Conservation (phyloP, 2,888 invertebrate species). For the Podabrus alpinus region DNA sequence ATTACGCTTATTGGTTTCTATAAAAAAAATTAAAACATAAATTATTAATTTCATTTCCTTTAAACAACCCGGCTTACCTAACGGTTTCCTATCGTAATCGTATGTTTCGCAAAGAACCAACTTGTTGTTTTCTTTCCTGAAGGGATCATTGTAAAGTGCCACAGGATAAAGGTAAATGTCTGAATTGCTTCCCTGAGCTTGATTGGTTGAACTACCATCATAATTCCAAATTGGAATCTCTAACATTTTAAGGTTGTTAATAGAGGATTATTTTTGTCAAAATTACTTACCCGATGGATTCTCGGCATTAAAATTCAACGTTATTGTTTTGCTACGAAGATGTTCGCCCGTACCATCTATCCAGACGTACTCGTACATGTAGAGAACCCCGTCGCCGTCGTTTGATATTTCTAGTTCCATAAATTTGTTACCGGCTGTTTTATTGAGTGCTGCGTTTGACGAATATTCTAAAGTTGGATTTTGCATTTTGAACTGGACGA, state of each 20-base stretch:
- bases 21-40: no score
- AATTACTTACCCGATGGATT: constrained; percentile 68
- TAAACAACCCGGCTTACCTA: no score
- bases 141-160: constrained; percentile 93
- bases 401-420: constrained; percentile 79
- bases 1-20: constrained; percentile 75
- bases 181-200: constrained; percentile 85
- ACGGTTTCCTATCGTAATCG: constrained; percentile 82
- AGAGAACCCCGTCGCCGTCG: constrained; percentile 76
- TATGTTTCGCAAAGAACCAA: constrained; percentile 90
- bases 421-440: constrained; percentile 73
- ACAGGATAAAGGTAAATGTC: constrained; percentile 91
- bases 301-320: constrained; percentile 79
- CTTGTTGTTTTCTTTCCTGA: constrained; percentile 86
- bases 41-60: no score
- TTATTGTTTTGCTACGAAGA: constrained; percentile 85
- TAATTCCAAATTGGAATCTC: constrained; percentile 92
- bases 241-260: no score
- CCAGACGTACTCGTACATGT: constrained; percentile 94
- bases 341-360: constrained; percentile 92
- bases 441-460: constrained; percentile 82
- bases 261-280: no score
- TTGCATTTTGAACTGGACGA: no score
- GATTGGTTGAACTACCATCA: constrained; percentile 92
- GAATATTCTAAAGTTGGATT: constrained; percentile 69